Base-by-base conservation (phyloP, 2,888 invertebrate species). In the Megalurothrips usitatus region DNA sequence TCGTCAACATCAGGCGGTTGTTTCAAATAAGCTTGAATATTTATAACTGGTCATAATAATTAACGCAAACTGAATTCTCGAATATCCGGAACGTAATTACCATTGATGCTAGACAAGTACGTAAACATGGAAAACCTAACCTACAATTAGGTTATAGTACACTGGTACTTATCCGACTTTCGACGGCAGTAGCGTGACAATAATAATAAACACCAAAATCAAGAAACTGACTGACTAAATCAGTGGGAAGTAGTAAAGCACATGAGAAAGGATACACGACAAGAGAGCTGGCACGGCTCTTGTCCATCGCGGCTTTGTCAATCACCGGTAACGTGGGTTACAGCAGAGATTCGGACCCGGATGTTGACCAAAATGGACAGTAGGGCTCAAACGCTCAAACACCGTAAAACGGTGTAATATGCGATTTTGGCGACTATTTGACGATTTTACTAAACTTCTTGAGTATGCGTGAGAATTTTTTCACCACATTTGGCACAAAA, bases 301-400 rank as follows among this genome's bases (percentile, higher is more conserved):
- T 75, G 68, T 75, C 68, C 68, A 75, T 75, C 34, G 34, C 34
- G n/a, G n/a, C n/a, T n/a, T n/a, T n/a, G n/a, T n/a, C n/a, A n/a
- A n/a, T n/a, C n/a, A n/a, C n/a, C n/a, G n/a, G n/a, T n/a, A n/a
- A n/a, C n/a, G n/a, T n/a, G n/a, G n/a, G n/a, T n/a, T n/a, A n/a
- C n/a, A n/a, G n/a, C n/a, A n/a, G n/a, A n/a, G n/a, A n/a, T n/a
- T n/a, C n/a, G n/a, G n/a, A n/a, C n/a, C n/a, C n/a, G n/a, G n/a
- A n/a, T n/a, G n/a, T n/a, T n/a, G n/a, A n/a, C n/a, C n/a, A n/a
- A n/a, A n/a, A n/a, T n/a, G n/a, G n/a, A n/a, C n/a, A n/a, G n/a
- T n/a, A n/a, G n/a, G n/a, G n/a, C n/a, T n/a, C n/a, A n/a, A n/a
- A n/a, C n/a, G n/a, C n/a, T n/a, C n/a, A n/a, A n/a, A n/a, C n/a